These are phyloP conservation scores for Euspilapteryx auroguttella DNA, from an alignment of 2,888 invertebrate genomes.

Conservation along the genomic window DNA sequence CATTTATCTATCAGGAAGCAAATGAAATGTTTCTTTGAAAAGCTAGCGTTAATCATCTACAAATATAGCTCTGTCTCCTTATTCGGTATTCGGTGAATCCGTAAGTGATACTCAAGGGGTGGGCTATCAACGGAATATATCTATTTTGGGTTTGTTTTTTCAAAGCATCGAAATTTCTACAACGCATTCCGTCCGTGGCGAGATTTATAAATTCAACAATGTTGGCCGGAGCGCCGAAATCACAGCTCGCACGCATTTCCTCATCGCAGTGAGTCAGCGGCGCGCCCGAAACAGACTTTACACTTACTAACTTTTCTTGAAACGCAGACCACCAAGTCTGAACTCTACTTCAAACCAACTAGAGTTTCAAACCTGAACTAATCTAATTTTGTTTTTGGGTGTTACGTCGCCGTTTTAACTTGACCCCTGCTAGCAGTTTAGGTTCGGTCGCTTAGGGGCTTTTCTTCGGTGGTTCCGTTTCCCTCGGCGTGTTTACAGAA, in stretches of 20 bases:
- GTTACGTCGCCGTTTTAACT: neutral
- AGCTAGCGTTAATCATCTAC: no score
- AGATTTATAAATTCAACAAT: constrained; percentile 49
- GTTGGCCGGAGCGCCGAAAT: constrained; percentile 41
- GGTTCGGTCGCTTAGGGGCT: no score
- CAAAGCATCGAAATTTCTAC: constrained; percentile 1
- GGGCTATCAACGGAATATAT: no score
- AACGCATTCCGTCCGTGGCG: neutral
- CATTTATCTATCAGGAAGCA: no score
- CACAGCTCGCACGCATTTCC: constrained; percentile 57
- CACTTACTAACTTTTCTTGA: constrained; percentile 30
- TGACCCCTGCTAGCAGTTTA: neutral
- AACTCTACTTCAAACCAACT: no score
- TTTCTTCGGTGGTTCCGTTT: no score
- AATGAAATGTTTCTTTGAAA: no score
- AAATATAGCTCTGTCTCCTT: no score
- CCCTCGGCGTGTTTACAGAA: constrained; percentile 56
- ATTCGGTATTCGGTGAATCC: no score
- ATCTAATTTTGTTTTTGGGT: neutral
- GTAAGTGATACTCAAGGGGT: no score
- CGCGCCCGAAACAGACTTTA: constrained; percentile 55
- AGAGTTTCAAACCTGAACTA: neutral
- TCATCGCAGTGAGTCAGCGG: constrained; percentile 38
- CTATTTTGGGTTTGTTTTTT: no score
- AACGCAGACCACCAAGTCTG: no score